Percentiles rank a stretch among this genome's conserved stretches.
These are phyloP conservation scores for Sepiola atlantica DNA, from an alignment of 2,888 invertebrate species.

Conservation along the genomic window DNA sequence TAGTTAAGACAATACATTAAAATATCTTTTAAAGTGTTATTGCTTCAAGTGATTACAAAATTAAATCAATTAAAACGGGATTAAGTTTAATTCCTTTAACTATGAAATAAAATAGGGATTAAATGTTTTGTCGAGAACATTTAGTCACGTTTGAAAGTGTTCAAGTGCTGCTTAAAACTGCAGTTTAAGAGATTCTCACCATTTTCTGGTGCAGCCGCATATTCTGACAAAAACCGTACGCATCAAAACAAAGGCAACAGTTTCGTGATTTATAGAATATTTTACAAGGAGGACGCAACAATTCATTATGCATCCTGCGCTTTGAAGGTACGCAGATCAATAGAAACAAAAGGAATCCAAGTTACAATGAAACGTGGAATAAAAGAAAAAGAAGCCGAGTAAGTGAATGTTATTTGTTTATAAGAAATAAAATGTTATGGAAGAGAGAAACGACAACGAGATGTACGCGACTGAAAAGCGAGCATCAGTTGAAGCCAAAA, in stretches of 20 bases:
- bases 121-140: background rate
- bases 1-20: too few species aligned
- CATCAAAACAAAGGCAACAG: background rate
- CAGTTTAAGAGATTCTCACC: background rate
- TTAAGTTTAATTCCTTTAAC: background rate
- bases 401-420: slow-evolving; percentile 13
- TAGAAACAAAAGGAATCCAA: background rate
- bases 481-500: background rate
- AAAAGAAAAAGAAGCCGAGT: background rate
- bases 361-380: background rate
- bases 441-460: background rate
- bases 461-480: background rate
- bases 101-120: background rate
- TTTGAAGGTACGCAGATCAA: background rate
- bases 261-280: background rate
- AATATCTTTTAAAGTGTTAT: background rate
- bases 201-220: background rate
- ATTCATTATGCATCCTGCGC: background rate
- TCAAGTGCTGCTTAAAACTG: background rate
- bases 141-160: background rate
- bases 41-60: background rate
- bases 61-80: background rate
- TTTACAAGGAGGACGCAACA: background rate
- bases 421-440: background rate
- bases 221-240: background rate